Conservation (phyloP, 1,140 invertebrate species). For the Apis dorsata region DNA sequence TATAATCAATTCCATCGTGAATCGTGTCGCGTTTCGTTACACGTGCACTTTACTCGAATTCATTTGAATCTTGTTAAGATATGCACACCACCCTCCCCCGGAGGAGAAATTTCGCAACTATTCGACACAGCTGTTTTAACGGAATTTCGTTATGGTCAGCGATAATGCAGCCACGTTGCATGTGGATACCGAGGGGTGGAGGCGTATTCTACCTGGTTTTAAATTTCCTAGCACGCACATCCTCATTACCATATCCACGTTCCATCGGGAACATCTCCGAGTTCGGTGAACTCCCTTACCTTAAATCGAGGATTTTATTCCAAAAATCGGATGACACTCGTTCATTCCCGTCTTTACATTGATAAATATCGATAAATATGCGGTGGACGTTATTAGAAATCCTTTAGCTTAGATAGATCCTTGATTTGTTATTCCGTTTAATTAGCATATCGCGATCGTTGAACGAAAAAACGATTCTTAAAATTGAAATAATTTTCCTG, state of each 20-base stretch:
- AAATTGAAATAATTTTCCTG: too few relatives aligned
- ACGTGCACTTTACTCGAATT: not conserved
- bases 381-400: too few relatives aligned
- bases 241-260: constrained; percentile 67
- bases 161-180: constrained; percentile 41
- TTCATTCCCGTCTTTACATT: not conserved
- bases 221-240: constrained; percentile 71
- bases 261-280: constrained; percentile 54
- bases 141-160: constrained; percentile 42
- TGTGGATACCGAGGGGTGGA: constrained; percentile 45
- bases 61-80: not conserved
- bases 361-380: constrained; percentile 11
- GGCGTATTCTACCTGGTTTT: constrained; percentile 66
- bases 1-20: not conserved
- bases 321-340: constrained; percentile 29
- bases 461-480: too few relatives aligned
- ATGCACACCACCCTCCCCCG: not conserved
- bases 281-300: constrained; percentile 68
- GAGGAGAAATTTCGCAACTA: constrained; percentile 33
- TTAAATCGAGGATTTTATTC: constrained; percentile 48
- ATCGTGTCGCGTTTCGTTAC: not conserved
- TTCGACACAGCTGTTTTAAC: constrained; percentile 28
- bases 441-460: too few relatives aligned
- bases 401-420: too few relatives aligned
- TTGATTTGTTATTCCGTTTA: too few relatives aligned